phyloP scores from a whole-genome alignment of 2,888 invertebrate genomes.

The Aleiodes leptofemur region DNA sequence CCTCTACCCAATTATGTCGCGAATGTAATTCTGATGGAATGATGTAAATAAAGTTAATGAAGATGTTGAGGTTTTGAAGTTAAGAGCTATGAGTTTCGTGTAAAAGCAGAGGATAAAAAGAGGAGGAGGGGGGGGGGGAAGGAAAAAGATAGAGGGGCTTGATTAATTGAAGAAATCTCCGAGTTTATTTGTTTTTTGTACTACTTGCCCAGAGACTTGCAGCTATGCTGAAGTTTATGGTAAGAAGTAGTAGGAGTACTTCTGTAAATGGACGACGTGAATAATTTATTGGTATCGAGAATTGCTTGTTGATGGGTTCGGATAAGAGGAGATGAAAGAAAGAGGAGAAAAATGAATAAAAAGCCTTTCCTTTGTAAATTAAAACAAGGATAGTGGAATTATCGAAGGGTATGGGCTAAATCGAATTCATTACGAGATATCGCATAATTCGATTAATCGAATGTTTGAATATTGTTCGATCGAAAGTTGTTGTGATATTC shows the following conservation, averaged over 20 bases:
- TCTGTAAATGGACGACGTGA: constrained; percentile 8
- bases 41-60: constrained; percentile 7
- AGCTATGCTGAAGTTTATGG: not conserved
- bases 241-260: not conserved
- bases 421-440: too few relatives aligned
- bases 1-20: constrained; percentile 19
- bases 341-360: constrained; percentile 19
- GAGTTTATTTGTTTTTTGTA: not conserved
- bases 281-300: constrained; percentile 13
- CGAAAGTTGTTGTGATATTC: too few relatives aligned
- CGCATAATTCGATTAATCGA: too few relatives aligned
- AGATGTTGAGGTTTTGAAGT: constrained; percentile 1
- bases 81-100: not conserved
- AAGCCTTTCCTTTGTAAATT: too few relatives aligned
- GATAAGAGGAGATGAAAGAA: not conserved
- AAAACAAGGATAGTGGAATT: too few relatives aligned
- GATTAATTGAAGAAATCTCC: constrained; percentile 12
- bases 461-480: too few relatives aligned
- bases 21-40: constrained; percentile 24
- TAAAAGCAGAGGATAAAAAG: not conserved
- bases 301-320: constrained; percentile 23
- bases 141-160: not conserved
- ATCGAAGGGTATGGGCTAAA: too few relatives aligned
- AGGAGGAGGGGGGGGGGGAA: not conserved
- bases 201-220: too few relatives aligned